Base-by-base conservation (phyloP, 2,113 vertebrate species). In the Grammomys dolichurus region DNA sequence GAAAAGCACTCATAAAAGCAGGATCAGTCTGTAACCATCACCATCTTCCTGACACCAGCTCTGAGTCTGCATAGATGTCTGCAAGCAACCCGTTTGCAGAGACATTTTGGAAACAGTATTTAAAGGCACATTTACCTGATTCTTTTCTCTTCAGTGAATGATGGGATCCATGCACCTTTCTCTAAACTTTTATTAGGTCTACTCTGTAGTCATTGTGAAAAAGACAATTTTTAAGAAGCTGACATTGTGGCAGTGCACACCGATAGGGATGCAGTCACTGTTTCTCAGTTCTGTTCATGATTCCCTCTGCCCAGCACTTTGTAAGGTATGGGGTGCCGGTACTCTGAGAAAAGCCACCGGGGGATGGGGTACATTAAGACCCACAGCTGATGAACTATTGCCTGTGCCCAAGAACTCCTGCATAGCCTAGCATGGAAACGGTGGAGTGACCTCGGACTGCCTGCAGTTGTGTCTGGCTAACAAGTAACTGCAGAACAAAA, bases 331-430 rank as follows among this genome's bases (percentile, higher is more conserved):
- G 20, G 65, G 33, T 19, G 5, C 19, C 2, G 60, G 56, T 14
- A 76, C 78, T 73, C 20, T 28, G 33, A 77, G 70, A 51, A 86
- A 80, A 46, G 56, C 7, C 22, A 0, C 46, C 0, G 0, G 10
- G 60, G 19, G 3, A 1, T 7, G 7, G 16, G 0, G 9, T 0
- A 69, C 31, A 17, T 1, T 0, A 17, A 13, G 9, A 85, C 24
- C 20, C 17, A n/a, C 20, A 65, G 43, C 2, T 33, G 22, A n/a
- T 24, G n/a, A 10, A 28, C 84, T 10, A 2, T 7, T 28, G 46
- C n/a, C 93, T 26, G 9, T 0, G 3, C 26, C 31, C 48, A 19
- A 54, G 43, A 28, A 36, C 36, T 28, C 43, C n/a, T 14, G 10
- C 2, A 33, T 0, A 22, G n/a, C 1, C 0, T 16, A 28, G 91